phyloP scores from a whole-genome alignment of 2,888 invertebrate genomes.

The Fragum fragum region DNA sequence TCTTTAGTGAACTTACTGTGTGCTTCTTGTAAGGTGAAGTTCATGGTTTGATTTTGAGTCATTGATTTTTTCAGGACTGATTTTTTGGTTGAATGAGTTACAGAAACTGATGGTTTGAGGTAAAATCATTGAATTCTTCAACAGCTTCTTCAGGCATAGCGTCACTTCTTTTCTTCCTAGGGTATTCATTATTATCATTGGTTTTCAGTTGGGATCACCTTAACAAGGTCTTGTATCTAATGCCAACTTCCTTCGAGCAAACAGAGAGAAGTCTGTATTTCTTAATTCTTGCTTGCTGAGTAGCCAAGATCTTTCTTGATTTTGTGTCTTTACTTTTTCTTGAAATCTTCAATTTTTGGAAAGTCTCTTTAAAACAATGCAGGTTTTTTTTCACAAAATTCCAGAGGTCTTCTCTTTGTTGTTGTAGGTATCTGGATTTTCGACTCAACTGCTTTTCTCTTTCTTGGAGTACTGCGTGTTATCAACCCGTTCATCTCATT shows the following conservation, averaged over 20 bases:
- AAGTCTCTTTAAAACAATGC: slow-evolving; percentile 19
- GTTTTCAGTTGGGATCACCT: too few species aligned
- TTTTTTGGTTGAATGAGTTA: slow-evolving; percentile 16
- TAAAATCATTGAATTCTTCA: slow-evolving; percentile 24
- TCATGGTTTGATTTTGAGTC: slow-evolving; percentile 29
- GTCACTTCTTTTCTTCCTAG: background rate
- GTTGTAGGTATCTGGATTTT: background rate
- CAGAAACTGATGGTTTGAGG: slow-evolving; percentile 18
- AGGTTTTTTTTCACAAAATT: too few species aligned
- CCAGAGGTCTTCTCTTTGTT: slow-evolving; percentile 12
- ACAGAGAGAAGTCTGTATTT: too few species aligned
- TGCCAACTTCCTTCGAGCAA: too few species aligned
- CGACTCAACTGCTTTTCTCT: too few species aligned
- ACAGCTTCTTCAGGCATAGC: slow-evolving; percentile 14
- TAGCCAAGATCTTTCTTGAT: too few species aligned
- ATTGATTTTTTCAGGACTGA: slow-evolving; percentile 27
- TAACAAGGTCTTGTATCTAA: too few species aligned
- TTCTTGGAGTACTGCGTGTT: too few species aligned
- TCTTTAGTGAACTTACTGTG: slow-evolving; percentile 23
- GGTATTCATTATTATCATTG: too few species aligned
- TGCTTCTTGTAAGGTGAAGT: slow-evolving; percentile 24
- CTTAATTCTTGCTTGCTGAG: too few species aligned
- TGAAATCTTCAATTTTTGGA: background rate
- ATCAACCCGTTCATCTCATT: too few species aligned
- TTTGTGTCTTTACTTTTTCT: slow-evolving; percentile 4